phyloP scores from a whole-genome alignment of 2,113 vertebrate genomes.

The Lycaon pictus region DNA sequence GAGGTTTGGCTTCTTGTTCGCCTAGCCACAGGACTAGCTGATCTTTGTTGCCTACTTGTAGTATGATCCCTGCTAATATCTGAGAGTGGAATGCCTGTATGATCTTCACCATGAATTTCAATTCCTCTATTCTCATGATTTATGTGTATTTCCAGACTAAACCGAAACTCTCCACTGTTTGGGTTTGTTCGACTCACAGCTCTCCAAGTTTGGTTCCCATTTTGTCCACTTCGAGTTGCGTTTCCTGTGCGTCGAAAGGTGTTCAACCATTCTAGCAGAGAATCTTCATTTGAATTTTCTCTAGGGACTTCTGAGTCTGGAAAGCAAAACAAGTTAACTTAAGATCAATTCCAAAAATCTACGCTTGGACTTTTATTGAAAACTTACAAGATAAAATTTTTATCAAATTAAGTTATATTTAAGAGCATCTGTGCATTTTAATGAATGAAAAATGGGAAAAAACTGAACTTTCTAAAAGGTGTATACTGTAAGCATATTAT shows the following conservation, averaged over 20 bases:
- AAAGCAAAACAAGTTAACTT: constrained; percentile 78
- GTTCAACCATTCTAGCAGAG: constrained; percentile 96
- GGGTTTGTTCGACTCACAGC: constrained; percentile 97
- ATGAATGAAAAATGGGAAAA: constrained; percentile 41
- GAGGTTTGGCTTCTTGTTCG: constrained; percentile 90
- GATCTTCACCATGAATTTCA: constrained; percentile 80
- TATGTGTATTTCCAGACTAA: constrained; percentile 98
- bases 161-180: constrained; percentile 95
- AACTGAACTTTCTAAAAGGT: constrained; percentile 44
- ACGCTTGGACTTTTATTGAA: constrained; percentile 12
- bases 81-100: constrained; percentile 64
- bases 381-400: neutral
- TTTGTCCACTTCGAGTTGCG: constrained; percentile 95
- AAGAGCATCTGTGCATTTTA: constrained; percentile 34
- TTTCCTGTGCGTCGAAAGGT: constrained; percentile 95
- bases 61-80: constrained; percentile 70
- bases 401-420: constrained; percentile 30
- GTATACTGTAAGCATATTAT: neutral
- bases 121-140: constrained; percentile 93
- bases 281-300: constrained; percentile 92
- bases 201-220: constrained; percentile 97
- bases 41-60: constrained; percentile 74
- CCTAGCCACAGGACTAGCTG: constrained; percentile 84
- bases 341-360: constrained; percentile 56
- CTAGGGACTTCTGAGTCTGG: constrained; percentile 90